These are phyloP conservation scores for Synanthedon andrenaeformis DNA, from an alignment of 2,888 invertebrate genomes.

Conservation along the genomic window DNA sequence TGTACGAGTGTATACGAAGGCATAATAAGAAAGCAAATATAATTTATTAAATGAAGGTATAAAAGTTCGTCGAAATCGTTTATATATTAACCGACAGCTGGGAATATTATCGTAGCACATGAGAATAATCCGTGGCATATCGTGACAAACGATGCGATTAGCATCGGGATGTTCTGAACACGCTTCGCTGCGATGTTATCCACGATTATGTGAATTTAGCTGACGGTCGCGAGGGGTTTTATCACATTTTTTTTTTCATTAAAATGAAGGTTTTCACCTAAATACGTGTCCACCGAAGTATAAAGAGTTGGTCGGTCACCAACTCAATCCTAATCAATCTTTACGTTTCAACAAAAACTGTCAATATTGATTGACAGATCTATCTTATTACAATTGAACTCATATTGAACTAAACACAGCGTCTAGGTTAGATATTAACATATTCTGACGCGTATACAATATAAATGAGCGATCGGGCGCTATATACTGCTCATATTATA, in stretches of 20 bases:
- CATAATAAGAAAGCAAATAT: too few relatives aligned
- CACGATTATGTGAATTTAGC: not conserved
- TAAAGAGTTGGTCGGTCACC: too few relatives aligned
- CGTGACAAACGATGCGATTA: slow-evolving; percentile 32
- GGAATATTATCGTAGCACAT: slow-evolving; percentile 2
- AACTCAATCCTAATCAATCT: too few relatives aligned
- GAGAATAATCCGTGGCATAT: slow-evolving; percentile 16
- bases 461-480: too few relatives aligned
- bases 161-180: slow-evolving; percentile 11
- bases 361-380: too few relatives aligned
- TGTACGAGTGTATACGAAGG: too few relatives aligned
- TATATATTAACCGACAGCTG: not conserved
- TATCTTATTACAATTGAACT: too few relatives aligned
- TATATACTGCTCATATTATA: too few relatives aligned
- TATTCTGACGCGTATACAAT: too few relatives aligned
- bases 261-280: not conserved
- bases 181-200: not conserved
- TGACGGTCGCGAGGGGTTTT: not conserved
- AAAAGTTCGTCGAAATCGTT: not conserved
- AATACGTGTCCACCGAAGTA: not conserved
- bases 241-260: not conserved
- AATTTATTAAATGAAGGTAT: not conserved
- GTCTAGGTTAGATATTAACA: too few relatives aligned
- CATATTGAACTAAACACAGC: too few relatives aligned
- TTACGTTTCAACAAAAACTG: too few relatives aligned